These are phyloP conservation scores for Antedon bifida DNA, from an alignment of 35 echinoderm and acorn worm species.

Conservation along the genomic window DNA sequence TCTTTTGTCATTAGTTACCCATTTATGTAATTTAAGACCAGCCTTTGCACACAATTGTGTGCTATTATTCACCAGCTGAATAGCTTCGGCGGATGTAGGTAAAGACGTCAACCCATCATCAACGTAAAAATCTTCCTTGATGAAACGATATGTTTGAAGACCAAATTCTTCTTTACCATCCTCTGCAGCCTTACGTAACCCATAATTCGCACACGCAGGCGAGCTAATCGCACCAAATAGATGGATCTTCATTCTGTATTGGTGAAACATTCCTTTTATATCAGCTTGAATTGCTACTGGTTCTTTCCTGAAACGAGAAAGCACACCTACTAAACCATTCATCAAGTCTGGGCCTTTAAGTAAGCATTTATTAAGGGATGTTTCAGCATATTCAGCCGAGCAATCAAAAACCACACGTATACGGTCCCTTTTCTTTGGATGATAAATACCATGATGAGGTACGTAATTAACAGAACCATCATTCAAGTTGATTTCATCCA, in stretches of 20 bases:
- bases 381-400: conserved; percentile 21
- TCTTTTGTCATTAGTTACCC: background rate
- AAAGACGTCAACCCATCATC: conserved; percentile 26
- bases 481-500: background rate
- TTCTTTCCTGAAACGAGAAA: conserved; percentile 25
- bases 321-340: conserved; percentile 29
- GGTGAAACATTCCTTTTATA: conserved; percentile 44
- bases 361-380: conserved; percentile 28
- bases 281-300: conserved; percentile 30
- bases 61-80: background rate
- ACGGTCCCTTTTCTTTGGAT: conserved; percentile 33
- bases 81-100: conserved; percentile 7
- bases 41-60: background rate
- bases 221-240: conserved; percentile 37
- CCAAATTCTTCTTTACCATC: conserved; percentile 2
- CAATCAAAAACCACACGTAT: conserved; percentile 46
- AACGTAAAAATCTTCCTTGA: conserved; percentile 22
- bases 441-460: conserved; percentile 36
- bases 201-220: conserved; percentile 30
- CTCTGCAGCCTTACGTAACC: conserved; percentile 25
- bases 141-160: background rate
- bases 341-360: conserved; percentile 39
- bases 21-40: background rate
- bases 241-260: conserved; percentile 35
- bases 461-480: conserved; percentile 8